Conservation (phyloP, 1,140 invertebrate species). For the Zelostemma sp. region DNA sequence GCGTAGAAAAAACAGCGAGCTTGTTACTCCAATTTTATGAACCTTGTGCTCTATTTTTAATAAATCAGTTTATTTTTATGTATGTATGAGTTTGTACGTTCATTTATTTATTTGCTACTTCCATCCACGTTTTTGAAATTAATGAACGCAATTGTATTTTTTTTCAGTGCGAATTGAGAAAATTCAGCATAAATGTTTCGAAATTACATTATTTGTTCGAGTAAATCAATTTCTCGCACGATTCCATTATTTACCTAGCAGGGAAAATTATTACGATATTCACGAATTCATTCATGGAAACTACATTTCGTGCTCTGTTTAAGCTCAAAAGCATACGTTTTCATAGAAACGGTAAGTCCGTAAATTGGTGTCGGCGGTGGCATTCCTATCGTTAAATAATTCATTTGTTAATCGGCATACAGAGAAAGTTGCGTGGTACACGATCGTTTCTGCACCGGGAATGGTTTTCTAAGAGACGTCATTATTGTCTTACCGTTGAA, state of each 20-base stretch:
- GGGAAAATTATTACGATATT: conserved; percentile 23
- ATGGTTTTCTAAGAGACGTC: conserved; percentile 46
- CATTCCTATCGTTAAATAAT: conserved; percentile 52
- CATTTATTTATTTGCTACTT: no score
- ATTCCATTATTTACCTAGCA: conserved; percentile 8
- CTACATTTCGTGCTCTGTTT: conserved; percentile 29
- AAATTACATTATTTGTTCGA: no score
- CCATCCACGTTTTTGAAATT: no score
- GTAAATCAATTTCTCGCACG: no score
- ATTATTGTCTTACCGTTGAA: conserved; percentile 21
- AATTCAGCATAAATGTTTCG: no score
- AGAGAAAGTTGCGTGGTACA: conserved; percentile 48
- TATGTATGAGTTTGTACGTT: no score
- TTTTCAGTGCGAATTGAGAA: no score
- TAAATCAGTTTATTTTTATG: no score
- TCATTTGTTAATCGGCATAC: conserved; percentile 51
- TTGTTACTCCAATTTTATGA: no score
- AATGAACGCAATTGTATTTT: no score
- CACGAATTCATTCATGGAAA: conserved; percentile 18
- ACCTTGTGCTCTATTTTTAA: no score
- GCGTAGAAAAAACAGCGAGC: no score
- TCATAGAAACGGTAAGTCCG: conserved; percentile 27
- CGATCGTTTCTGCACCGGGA: conserved; percentile 36
- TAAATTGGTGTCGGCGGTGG: conserved; percentile 24
- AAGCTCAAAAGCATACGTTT: conserved; percentile 17